Percentiles rank a stretch among this genome's conserved stretches.
These are phyloP conservation scores for Stegodyphus mimosarum DNA, from an alignment of 1,140 invertebrate genomes.

Conservation along the genomic window DNA sequence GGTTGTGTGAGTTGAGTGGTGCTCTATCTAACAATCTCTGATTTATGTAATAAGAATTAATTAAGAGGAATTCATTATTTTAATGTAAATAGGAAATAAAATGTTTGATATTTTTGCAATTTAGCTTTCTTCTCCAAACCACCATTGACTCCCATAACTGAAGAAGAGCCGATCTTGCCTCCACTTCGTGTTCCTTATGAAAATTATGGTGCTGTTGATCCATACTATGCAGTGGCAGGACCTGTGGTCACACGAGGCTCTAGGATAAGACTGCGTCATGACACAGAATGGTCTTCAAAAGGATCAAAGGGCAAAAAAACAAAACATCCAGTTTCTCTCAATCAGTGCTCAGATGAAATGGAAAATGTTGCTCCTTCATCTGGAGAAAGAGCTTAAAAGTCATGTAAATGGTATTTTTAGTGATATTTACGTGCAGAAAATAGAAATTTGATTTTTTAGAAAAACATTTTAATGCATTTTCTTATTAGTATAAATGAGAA, in stretches of 20 bases:
- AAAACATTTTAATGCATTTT: too few relatives aligned
- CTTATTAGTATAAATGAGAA: too few relatives aligned
- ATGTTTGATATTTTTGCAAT: neutral
- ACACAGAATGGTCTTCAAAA: conserved; percentile 5
- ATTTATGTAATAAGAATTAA: too few relatives aligned
- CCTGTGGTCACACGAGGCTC: neutral
- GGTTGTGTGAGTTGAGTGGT: too few relatives aligned
- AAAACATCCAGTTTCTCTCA: conserved; percentile 31
- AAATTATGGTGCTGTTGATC: conserved; percentile 25
- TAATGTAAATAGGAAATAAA: too few relatives aligned
- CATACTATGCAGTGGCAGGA: conserved; percentile 3
- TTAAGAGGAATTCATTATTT: too few relatives aligned
- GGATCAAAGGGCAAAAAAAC: neutral
- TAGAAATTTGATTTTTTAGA: too few relatives aligned
- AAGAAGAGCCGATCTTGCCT: conserved; percentile 15
- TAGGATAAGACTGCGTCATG: conserved; percentile 16
- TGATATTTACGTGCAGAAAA: too few relatives aligned
- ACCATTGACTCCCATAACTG: conserved; percentile 20
- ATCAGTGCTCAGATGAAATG: conserved; percentile 45
- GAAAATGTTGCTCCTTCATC: conserved; percentile 31
- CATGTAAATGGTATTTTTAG: neutral
- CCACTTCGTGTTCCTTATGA: neutral
- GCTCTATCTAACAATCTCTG: too few relatives aligned
- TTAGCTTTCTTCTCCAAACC: conserved; percentile 41
- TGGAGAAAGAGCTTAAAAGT: conserved; percentile 33